Conservation (phyloP, 2,113 vertebrate genomes). For the Lathamus discolor region DNA sequence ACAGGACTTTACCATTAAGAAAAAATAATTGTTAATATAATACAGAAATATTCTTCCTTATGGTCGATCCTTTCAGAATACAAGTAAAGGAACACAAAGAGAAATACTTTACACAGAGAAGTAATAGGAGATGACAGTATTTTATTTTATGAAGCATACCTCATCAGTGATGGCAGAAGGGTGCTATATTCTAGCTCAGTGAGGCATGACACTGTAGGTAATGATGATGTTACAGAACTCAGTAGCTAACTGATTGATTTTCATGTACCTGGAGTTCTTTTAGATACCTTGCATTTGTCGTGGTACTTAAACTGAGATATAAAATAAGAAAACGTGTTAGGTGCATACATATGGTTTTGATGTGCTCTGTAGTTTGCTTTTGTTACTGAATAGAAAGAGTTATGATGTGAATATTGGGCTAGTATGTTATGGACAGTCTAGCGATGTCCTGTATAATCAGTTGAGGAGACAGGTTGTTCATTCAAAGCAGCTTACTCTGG, state of each 20-base stretch:
- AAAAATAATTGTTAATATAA: background rate
- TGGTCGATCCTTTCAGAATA: conserved; percentile 55
- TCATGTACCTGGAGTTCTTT: background rate
- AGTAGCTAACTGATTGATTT: conserved; percentile 26
- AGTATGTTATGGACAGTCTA: background rate
- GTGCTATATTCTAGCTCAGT: conserved; percentile 51
- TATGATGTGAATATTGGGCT: background rate
- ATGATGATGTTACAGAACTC: background rate
- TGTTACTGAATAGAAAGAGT: background rate
- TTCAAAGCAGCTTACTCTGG: background rate
- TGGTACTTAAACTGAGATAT: background rate
- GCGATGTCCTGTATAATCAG: background rate
- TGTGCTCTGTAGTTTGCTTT: background rate
- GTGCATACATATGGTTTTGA: background rate
- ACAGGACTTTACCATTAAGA: background rate
- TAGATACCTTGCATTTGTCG: background rate
- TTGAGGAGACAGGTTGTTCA: background rate
- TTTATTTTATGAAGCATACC: conserved; percentile 46
- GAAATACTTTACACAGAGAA: conserved; percentile 47
- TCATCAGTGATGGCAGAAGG: conserved; percentile 47
- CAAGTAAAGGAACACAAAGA: conserved; percentile 43
- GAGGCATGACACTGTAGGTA: conserved; percentile 49
- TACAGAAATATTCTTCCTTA: conserved; percentile 42
- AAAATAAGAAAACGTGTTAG: background rate
- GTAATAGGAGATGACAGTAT: conserved; percentile 59